These are phyloP conservation scores for Calameuta filiformis DNA, from an alignment of 2,888 invertebrate genomes.

Conservation along the genomic window DNA sequence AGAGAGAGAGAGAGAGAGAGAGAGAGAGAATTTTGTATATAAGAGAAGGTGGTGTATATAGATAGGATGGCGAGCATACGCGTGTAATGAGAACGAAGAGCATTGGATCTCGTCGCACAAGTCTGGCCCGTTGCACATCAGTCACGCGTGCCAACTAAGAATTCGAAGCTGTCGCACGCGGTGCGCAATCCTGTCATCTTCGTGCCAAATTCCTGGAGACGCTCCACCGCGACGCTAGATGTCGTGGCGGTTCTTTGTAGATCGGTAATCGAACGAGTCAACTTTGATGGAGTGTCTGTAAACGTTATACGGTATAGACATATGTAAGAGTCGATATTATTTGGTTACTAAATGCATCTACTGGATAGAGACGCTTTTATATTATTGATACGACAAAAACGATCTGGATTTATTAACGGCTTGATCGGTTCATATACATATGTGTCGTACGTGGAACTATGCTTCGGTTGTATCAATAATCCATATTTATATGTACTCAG, in stretches of 20 bases:
- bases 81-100: neutral
- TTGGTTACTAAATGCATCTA: neutral
- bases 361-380: neutral
- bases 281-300: neutral
- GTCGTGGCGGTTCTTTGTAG: neutral
- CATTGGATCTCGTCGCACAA: slow-evolving; percentile 3
- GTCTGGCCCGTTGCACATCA: slow-evolving; percentile 40
- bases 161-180: slow-evolving; percentile 34
- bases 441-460: neutral
- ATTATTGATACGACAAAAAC: neutral
- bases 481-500: slow-evolving; percentile 43
- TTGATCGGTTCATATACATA: slow-evolving; percentile 4
- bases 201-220: slow-evolving; percentile 43
- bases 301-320: neutral
- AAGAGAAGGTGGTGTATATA: neutral
- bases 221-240: slow-evolving; percentile 28
- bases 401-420: neutral
- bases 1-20: too few relatives aligned
- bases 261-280: neutral
- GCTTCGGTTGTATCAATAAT: slow-evolving; percentile 34
- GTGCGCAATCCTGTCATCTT: slow-evolving; percentile 24
- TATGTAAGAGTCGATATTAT: neutral
- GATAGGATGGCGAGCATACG: neutral
- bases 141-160: slow-evolving; percentile 55
- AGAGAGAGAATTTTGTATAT: neutral